These are phyloP conservation scores for Protodeltote pygarga DNA, from an alignment of 2,888 invertebrate genomes.

Conservation along the genomic window DNA sequence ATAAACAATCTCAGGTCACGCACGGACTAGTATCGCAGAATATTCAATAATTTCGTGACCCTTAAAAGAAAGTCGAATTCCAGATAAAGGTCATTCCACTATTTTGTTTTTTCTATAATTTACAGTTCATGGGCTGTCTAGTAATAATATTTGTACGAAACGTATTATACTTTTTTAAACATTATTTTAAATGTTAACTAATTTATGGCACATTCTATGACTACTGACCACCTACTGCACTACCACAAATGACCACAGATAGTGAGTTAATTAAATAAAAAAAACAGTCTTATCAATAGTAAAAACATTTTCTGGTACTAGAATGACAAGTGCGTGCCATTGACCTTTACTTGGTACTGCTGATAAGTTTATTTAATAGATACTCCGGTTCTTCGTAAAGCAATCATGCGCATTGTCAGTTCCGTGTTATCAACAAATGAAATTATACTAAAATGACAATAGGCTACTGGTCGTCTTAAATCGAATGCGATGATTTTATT, in stretches of 20 bases:
- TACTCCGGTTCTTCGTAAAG: constrained; percentile 44
- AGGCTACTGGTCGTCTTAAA: constrained; percentile 7
- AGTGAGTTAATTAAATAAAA: constrained; percentile 1
- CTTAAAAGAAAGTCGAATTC: no score
- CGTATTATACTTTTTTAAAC: no score
- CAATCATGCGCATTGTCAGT: constrained; percentile 25
- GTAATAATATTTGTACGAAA: no score
- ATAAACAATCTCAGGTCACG: no score
- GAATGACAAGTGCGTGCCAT: constrained; percentile 37
- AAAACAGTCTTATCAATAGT: constrained; percentile 5
- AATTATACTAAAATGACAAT: constrained; percentile 34
- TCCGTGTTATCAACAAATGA: constrained; percentile 22
- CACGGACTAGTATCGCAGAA: no score
- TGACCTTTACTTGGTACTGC: constrained; percentile 42
- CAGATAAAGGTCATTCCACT: no score
- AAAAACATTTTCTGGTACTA: constrained; percentile 19
- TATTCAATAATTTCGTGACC: no score
- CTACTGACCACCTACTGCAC: no score
- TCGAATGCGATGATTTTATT: not conserved
- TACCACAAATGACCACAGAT: not conserved
- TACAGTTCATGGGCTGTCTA: no score
- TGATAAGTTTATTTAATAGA: constrained; percentile 42
- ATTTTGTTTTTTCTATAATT: no score
- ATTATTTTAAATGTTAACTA: no score
- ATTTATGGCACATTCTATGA: no score